Evolutionary conservation across 2,113 vertebrate genomes (phyloP).

Genomic region (Ctenodactylus gundi): DNA sequence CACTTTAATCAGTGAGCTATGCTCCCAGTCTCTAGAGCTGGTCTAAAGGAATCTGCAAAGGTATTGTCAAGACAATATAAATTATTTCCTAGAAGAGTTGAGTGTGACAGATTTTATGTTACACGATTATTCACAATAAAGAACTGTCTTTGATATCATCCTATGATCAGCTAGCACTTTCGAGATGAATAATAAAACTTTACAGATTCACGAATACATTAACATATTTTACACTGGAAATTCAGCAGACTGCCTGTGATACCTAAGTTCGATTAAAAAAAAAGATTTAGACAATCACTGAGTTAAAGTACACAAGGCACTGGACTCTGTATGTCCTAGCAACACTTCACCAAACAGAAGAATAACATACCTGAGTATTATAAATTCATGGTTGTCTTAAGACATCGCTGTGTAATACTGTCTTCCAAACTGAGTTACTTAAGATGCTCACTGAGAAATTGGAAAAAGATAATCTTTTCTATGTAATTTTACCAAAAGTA

Average conservation of each 20-base stretch:
- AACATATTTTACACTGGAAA: constrained; percentile 3
- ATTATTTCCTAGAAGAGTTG: not conserved
- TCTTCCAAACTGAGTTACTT: constrained; percentile 3
- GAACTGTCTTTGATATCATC: not conserved
- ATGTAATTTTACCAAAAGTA: constrained; percentile 9
- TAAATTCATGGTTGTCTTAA: not conserved
- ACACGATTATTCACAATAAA: not conserved
- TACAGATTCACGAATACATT: not conserved
- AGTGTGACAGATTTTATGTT: not conserved
- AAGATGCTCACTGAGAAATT: not conserved
- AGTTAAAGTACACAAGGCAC: not conserved
- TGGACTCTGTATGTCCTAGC: not conserved
- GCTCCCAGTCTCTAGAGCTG: too few species aligned
- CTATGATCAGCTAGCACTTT: not conserved
- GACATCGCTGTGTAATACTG: not conserved
- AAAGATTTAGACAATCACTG: not conserved
- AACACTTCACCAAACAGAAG: not conserved
- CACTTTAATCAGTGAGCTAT: too few species aligned
- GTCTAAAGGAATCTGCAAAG: not conserved
- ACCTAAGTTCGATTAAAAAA: constrained; percentile 6
- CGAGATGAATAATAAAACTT: not conserved
- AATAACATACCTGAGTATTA: not conserved
- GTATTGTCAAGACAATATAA: constrained; percentile 9
- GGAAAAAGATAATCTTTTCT: constrained; percentile 21
- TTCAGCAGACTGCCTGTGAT: not conserved